A percentile compares a stretch with the other conserved stretches of the same genome.
Conservation (phyloP, 2,113 vertebrate genomes). For the human region DNA sequence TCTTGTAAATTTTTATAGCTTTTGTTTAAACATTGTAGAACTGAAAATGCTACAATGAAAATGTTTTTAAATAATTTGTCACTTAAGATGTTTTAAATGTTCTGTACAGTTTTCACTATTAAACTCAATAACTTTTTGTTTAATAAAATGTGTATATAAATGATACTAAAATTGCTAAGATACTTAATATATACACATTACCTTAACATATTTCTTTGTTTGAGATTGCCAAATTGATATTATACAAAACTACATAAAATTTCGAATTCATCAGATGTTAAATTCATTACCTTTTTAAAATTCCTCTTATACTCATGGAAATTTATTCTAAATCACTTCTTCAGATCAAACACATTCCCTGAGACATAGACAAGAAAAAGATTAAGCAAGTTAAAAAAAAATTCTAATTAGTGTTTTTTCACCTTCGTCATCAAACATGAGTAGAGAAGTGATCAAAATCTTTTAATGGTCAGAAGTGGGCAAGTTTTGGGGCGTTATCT, state of each 20-base stretch:
- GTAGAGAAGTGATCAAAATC: slow-evolving; percentile 30
- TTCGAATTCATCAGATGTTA: background rate
- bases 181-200: background rate
- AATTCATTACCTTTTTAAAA: slow-evolving; percentile 37
- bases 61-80: background rate
- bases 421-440: background rate
- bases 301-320: slow-evolving; percentile 38
- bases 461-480: slow-evolving; percentile 28
- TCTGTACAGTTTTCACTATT: background rate
- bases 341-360: slow-evolving; percentile 28
- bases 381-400: slow-evolving; percentile 50
- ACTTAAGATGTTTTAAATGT: background rate
- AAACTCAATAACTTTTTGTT: background rate
- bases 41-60: background rate
- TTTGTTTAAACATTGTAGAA: background rate
- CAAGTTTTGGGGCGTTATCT: slow-evolving; percentile 51
- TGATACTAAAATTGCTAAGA: background rate
- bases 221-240: background rate
- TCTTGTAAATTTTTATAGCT: background rate
- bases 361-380: slow-evolving; percentile 15
- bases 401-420: slow-evolving; percentile 22
- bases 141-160: background rate
- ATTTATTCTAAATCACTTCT: slow-evolving; percentile 47
- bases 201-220: background rate
- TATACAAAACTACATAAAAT: background rate